Conservation (phyloP, 2,888 invertebrate genomes). For the Andrena minutula region DNA sequence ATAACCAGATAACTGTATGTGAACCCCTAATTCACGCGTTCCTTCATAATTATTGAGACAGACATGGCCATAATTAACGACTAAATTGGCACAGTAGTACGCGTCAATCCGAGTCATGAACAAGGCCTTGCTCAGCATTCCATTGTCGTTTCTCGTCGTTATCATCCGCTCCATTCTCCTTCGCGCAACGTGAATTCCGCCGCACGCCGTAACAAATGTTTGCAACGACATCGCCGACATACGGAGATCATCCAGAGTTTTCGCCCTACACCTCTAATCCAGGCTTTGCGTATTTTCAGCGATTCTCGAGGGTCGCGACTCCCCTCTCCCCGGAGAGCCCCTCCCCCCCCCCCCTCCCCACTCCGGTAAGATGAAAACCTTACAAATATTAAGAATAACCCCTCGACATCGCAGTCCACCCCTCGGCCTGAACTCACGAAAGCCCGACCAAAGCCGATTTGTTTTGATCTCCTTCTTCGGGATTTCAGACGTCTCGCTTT, state of each 20-base stretch:
- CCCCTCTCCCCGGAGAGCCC: conserved; percentile 21
- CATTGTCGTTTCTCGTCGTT: not conserved
- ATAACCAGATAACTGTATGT: not conserved
- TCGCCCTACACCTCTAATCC: conserved; percentile 76
- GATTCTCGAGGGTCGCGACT: conserved; percentile 58
- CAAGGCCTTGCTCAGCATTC: not conserved
- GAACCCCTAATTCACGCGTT: not conserved
- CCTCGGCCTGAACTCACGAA: conserved; percentile 65
- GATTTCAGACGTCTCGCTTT: conserved; percentile 72
- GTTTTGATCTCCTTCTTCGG: conserved; percentile 78
- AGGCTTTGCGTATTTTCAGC: conserved; percentile 77
- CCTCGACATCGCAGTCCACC: conserved; percentile 66
- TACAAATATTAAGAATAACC: conserved; percentile 83
- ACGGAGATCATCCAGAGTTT: conserved; percentile 76
- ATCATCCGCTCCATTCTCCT: not conserved
- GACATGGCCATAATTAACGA: conserved; percentile 31
- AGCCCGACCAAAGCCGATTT: conserved; percentile 83
- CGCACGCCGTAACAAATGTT: not conserved
- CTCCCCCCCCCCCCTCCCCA: conserved; percentile 33
- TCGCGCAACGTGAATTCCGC: not conserved
- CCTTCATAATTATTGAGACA: conserved; percentile 34
- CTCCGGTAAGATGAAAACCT: conserved; percentile 78
- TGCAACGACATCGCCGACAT: conserved; percentile 18
- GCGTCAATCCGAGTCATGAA: not conserved
- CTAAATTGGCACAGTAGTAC: conserved; percentile 29